These are phyloP conservation scores for Oreochromis tanganicae DNA, from an alignment of 2,113 vertebrate species.

Conservation along the genomic window DNA sequence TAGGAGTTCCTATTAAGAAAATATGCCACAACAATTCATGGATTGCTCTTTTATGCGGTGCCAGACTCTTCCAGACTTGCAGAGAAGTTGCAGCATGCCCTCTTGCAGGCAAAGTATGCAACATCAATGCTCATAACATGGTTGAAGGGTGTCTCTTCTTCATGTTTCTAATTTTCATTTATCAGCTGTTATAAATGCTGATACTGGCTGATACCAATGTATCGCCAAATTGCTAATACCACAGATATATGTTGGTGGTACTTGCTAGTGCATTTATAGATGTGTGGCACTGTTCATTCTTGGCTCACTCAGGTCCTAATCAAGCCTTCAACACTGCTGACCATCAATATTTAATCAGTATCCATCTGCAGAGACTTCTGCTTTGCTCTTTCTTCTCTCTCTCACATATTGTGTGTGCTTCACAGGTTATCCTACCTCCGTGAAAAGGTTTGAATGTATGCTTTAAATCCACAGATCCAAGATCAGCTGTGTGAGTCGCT, in stretches of 20 bases:
- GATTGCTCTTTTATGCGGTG: neutral
- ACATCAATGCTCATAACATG: neutral
- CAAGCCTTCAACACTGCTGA: slow-evolving; percentile 47
- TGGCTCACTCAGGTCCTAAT: slow-evolving; percentile 37
- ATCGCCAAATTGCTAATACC: neutral
- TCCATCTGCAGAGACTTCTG: slow-evolving; percentile 55
- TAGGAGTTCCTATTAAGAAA: neutral
- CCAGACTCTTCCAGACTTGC: neutral
- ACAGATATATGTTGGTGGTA: neutral
- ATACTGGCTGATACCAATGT: neutral
- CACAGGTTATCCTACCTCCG: neutral
- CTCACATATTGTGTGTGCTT: neutral
- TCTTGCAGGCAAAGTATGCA: neutral
- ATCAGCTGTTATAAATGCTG: neutral
- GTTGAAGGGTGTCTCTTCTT: neutral
- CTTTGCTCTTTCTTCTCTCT: slow-evolving; percentile 19
- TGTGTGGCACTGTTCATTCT: neutral
- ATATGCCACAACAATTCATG: neutral
- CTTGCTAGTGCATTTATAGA: neutral
- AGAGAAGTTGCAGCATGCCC: neutral
- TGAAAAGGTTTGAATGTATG: neutral
- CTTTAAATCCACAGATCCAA: neutral
- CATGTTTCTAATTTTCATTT: neutral
- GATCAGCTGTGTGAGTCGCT: neutral
- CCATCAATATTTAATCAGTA: slow-evolving; percentile 63